Conservation (phyloP, 2,888 invertebrate genomes). For the Baccha elongata region DNA sequence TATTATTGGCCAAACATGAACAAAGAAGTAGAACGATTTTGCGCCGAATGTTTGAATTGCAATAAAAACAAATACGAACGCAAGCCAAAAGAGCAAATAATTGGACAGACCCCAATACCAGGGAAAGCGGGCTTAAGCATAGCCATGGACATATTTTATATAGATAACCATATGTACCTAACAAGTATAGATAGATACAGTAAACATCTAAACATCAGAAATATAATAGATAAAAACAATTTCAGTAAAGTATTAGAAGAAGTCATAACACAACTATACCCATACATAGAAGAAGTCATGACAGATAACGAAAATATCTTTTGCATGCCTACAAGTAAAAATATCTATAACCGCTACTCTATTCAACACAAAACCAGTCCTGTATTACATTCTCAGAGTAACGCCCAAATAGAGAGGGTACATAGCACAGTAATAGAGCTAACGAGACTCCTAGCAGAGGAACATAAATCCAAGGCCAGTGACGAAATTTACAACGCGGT, state of each 20-base stretch:
- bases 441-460: slow-evolving; percentile 2
- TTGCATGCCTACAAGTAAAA: slow-evolving; percentile 14
- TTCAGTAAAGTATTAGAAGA: not conserved
- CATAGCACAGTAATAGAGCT: too few relatives aligned
- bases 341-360: not conserved
- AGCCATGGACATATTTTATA: slow-evolving; percentile 1
- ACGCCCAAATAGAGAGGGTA: too few relatives aligned
- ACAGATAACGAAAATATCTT: slow-evolving; percentile 15
- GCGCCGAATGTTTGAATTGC: not conserved
- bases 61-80: too few relatives aligned
- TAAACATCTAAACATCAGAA: not conserved
- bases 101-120: not conserved
- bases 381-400: too few relatives aligned
- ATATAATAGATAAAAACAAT: too few relatives aligned
- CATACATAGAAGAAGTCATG: slow-evolving; percentile 3
- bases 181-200: slow-evolving; percentile 5
- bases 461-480: slow-evolving; percentile 2
- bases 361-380: too few relatives aligned
- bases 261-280: too few relatives aligned
- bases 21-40: too few relatives aligned
- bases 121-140: not conserved
- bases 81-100: not conserved
- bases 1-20: too few relatives aligned
- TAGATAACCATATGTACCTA: too few relatives aligned
- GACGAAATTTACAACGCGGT: slow-evolving; percentile 3